phyloP scores from a whole-genome alignment of 2,797 vertebrate genomes.

The Glossophaga mutica region DNA sequence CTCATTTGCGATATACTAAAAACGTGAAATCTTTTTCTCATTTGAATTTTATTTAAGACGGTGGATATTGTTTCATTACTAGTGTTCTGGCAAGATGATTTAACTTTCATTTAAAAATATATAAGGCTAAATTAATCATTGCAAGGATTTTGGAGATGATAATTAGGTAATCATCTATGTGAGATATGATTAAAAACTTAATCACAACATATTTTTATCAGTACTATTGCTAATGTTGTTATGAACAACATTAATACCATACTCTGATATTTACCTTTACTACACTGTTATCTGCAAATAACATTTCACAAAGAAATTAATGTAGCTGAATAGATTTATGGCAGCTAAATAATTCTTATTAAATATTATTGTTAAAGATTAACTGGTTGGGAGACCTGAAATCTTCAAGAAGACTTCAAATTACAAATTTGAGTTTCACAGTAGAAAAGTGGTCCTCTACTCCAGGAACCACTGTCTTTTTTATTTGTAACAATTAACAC shows the following conservation, averaged over 20 bases:
- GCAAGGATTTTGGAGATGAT: conserved; percentile 62
- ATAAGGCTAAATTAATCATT: conserved; percentile 81
- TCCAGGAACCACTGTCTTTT: neutral
- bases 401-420: neutral
- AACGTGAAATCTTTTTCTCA: conserved; percentile 63
- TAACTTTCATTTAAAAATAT: conserved; percentile 78
- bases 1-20: conserved; percentile 34
- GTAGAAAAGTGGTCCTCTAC: neutral
- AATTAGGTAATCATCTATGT: conserved; percentile 70
- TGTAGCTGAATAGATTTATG: neutral
- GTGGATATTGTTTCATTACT: conserved; percentile 58
- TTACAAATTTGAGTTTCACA: neutral
- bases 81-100: conserved; percentile 63
- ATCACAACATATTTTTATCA: conserved; percentile 1
- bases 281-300: neutral
- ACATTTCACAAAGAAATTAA: neutral
- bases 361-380: neutral
- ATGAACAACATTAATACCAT: neutral
- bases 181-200: conserved; percentile 61
- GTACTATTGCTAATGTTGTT: neutral
- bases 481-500: neutral
- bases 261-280: neutral
- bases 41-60: conserved; percentile 40
- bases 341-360: neutral
- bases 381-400: neutral